Percentiles rank a stretch among this genome's conserved stretches.
Evolutionary conservation across 1,140 invertebrate species (phyloP).

Genomic region (Drosophila novamexicana): DNA sequence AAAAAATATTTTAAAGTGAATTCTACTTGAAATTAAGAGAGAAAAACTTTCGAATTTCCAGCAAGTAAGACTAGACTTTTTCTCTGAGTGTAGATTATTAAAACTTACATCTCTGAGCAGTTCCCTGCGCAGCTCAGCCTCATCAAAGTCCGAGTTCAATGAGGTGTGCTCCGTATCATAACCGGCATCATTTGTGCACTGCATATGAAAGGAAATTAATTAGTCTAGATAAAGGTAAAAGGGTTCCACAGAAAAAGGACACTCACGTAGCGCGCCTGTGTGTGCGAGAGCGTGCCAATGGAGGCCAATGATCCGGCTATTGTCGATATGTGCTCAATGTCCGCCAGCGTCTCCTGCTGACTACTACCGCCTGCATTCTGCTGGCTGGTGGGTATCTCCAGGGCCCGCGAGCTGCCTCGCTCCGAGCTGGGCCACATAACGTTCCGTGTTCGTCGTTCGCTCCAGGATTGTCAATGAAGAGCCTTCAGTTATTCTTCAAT

Average conservation of each 20-base stretch:
- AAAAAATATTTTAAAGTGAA: too few species aligned
- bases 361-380: conserved; percentile 75
- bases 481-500: background rate
- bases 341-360: conserved; percentile 81
- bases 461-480: conserved; percentile 49
- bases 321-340: conserved; percentile 86
- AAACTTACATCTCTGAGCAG: conserved; percentile 90
- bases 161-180: conserved; percentile 92
- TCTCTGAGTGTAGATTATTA: background rate
- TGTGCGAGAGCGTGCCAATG: conserved; percentile 87
- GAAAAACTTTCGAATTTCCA: too few species aligned
- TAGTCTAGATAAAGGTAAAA: background rate
- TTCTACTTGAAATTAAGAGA: too few species aligned
- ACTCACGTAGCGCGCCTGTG: conserved; percentile 79
- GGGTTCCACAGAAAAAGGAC: background rate
- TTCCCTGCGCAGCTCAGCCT: conserved; percentile 90
- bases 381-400: conserved; percentile 69
- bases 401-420: conserved; percentile 71
- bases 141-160: conserved; percentile 90
- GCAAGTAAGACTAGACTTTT: background rate
- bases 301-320: conserved; percentile 88
- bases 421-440: conserved; percentile 74
- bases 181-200: conserved; percentile 86
- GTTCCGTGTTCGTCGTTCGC: conserved; percentile 23
- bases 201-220: conserved; percentile 1